Evolutionary conservation across 2,888 invertebrate species (phyloP), one percentile per base, ranked within the genome.

Genomic region (Gymnoscelis rufifasciata): DNA sequence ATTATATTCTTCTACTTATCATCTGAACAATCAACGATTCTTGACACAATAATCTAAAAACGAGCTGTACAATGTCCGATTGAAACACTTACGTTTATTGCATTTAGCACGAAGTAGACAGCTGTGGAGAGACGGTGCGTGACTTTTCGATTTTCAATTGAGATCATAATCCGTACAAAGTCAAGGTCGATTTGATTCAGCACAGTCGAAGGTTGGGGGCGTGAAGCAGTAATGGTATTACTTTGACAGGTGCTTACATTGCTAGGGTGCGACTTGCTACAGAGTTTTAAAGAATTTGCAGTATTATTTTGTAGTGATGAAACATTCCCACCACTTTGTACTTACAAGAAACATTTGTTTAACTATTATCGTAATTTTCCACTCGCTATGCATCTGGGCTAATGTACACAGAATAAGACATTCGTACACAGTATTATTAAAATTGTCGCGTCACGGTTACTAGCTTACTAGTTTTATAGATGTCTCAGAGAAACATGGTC

Each of bases 1-100:
- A 51, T 52, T 47, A 48, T 42, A 59, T 45, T 54, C 52, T 51
- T 56, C 59, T 52, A 54, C 46, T 59, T 66, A 66, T 56, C 55
- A 37, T 31, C 42, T 30, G 35, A 31, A 47, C 47, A 35, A 51
- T 56, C 51, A 43, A 28, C 49, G 48, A 50, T 45, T 51, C 36
- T 51, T 69, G 69, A 71, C 74, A 76, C 70, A 74, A 68, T 72
- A 67, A 75, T 77, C 76, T 72, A 64, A 67, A 73, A 72, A 72
- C 64, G 68, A 54, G 35, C 14, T 35, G 54, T 64, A 55, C 60
- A 64, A 60, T 50, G 26, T 33, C 41, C 38, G 35, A 45, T 15
- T 64, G 60, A 65, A 64, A 56, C 60, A 67, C 66, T 71, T 63
- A 66, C 68, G 63, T 72, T 80, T 74, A 78, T 78, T 69, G 64